These are phyloP conservation scores for Acanthosepion pharaonis DNA, from an alignment of 2,888 invertebrate genomes.

Conservation along the genomic window DNA sequence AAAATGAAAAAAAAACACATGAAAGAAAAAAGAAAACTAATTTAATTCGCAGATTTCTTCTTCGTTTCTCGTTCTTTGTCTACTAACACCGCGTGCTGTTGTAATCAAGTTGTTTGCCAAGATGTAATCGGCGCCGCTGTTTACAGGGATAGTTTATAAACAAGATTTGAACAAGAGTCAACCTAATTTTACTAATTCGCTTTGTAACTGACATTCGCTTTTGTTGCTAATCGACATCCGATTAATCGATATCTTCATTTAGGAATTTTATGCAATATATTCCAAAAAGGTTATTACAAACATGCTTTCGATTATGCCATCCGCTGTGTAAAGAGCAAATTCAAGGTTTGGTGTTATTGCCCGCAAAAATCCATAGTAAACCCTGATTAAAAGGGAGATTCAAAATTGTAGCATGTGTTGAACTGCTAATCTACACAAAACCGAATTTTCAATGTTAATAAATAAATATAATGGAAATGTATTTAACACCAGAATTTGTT, in stretches of 20 bases:
- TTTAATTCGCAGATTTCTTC: neutral
- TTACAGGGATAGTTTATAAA: neutral
- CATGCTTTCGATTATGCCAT: too few relatives aligned
- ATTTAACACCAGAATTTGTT: too few relatives aligned
- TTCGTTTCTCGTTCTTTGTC: neutral
- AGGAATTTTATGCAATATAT: neutral
- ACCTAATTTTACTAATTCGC: neutral
- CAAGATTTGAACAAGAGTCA: neutral
- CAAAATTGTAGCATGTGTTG: too few relatives aligned
- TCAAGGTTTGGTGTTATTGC: too few relatives aligned
- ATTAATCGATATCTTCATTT: neutral
- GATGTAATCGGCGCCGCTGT: neutral
- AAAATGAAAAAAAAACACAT: neutral
- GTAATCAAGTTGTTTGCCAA: neutral
- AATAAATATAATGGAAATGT: too few relatives aligned
- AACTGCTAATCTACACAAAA: too few relatives aligned
- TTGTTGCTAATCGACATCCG: neutral
- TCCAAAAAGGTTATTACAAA: too few relatives aligned
- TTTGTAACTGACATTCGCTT: neutral
- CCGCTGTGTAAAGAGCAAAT: too few relatives aligned
- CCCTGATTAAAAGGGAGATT: too few relatives aligned
- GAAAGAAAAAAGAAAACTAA: neutral
- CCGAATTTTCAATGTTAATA: too few relatives aligned
- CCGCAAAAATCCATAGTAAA: too few relatives aligned
- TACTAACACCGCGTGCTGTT: neutral